Evolutionary conservation across 2,797 vertebrate species (phyloP), one percentile per base, ranked within the genome.

Genomic region (Poecilia picta): DNA sequence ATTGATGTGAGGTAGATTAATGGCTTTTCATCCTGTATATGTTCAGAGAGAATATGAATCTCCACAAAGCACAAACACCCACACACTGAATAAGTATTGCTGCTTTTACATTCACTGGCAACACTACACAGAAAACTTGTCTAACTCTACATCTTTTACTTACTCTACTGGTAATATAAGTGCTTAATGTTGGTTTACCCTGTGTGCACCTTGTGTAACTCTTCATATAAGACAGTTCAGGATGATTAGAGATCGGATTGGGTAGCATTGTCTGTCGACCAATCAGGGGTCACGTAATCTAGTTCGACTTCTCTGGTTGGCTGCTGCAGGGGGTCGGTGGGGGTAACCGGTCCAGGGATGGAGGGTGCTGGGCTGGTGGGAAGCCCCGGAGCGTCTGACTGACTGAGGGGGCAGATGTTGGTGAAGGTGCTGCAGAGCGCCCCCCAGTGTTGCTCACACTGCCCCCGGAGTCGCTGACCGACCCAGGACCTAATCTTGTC

Each of bases 361-460:
- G 72, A 78, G 16, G 84, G 12, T 0, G 90, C 72, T 8, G 87
- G 11, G 85, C 76, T 0, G 8, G 87, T 78, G 49, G 81, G 78
- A 36, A 78, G 53, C 28, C 78, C 64, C 8, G 46, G 79, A 11
- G 53, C 13, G 3, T 89, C 85, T 0, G 76, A 74, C 41, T 86
- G 92, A 80, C 80, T 82, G 41, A 84, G 80, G n/a, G 91, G 92
- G 83, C 98, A 99, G 92, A 95, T 91, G 80, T 95, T 95, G 80
- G 95, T 95, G 62, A 99, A 90, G 87, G 96, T 97, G 90, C 95
- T 93, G 81, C 98, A 98, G 75, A 99, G 95, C 4, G 94, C 90
- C 12, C 98, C 98, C 97, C 98, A 99, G 92, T 96, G 97, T 83
- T 98, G 97, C 78, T 97, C 95, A 0, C 98, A 99, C 90, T 99